Base-by-base conservation (phyloP, 2,888 invertebrate species). In the Oxyteleia sp. region DNA sequence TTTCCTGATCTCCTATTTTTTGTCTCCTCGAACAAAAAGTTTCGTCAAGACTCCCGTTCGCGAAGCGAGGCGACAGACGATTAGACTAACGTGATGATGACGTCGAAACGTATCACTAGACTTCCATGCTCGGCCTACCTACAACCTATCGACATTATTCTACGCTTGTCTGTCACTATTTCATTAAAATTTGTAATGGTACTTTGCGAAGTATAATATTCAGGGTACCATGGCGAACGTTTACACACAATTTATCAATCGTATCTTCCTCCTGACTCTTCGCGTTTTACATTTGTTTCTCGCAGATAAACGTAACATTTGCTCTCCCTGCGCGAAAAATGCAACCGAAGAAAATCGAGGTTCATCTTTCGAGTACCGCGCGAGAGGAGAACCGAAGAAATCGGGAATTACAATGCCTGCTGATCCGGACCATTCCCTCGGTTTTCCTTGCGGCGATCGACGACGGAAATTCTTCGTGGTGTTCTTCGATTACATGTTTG, bases 221-320 rank as follows among this genome's bases (percentile, higher is more conserved):
- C 41, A 45, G 81, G 57, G 75, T 86, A 86, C 84, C 82, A 79
- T 72, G 76, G 82, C 72, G 76, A 85, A 81, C 61, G 43, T 53
- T 51, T 59, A 49, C 55, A 43, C 20, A 68, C 20, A 76, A 43
- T 45, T 63, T 63, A 41, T 71, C 26, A n/a, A n/a, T 53, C 20
- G 20, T 26, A 20, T 32, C n/a, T 10, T 32, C 10, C 32, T 38
- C 38, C 13, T 38, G 29, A 16, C 8, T 47, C 29, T 53, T 38
- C 29, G 53, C 18, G 20, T 75, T 38, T 51, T 35, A 15, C 16
- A 45, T n/a, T 49, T 13, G 13, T 38, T 38, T 38, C 38, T 78
- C 18, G 82, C 81, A 85, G 75, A 86, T 87, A 88, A 91, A 90
- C 89, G 86, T 88, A 88, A 90, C 43, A 43, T 18, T 68, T 26